Evolutionary conservation across 2,888 invertebrate species (phyloP), one percentile per base, ranked within the genome.

Genomic region (Eulithis testata): DNA sequence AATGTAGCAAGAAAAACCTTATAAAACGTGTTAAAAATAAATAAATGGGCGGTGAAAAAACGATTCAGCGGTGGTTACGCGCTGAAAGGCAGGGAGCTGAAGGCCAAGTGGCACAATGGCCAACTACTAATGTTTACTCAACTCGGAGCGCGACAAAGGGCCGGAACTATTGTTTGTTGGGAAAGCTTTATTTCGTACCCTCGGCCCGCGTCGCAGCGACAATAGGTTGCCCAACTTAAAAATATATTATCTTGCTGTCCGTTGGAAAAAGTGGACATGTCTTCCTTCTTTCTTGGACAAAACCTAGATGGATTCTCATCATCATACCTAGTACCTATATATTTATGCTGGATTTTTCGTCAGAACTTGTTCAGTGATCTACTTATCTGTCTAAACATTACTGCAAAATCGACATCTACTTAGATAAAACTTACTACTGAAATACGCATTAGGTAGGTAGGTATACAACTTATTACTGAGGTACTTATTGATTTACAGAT

Each of bases 81-180:
- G 68, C 68, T 72, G 72, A 73, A 73, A 73, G 73, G 66, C 59
- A 66, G 51, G 58, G 55, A 70, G 68, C 73, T 74, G 75, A 78
- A 72, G 73, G 79, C 73, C 71, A 71, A 76, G 73, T 81, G 66
- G 79, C 83, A 88, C 88, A 89, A 88, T 84, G 78, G 84, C 84
- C 87, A 88, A 91, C 91, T 91, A 92, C 91, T 91, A 91, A 92
- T 92, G 91, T 92, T 92, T 91, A 90, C 91, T 90, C 86, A 89
- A 89, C 88, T 89, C 86, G 78, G 83, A 81, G 85, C 78, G 83
- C 89, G 90, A 92, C 92, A 93, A 93, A 92, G 89, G 91, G 86
- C 92, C 91, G 93, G 92, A 93, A 92, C 91, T 93, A 93, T 93
- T 93, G 93, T 93, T 93, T 92, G 93, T 89, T 88, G 89, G 88